phyloP scores from a whole-genome alignment of 1,140 invertebrate species.

The Hirudo medicinalis region DNA sequence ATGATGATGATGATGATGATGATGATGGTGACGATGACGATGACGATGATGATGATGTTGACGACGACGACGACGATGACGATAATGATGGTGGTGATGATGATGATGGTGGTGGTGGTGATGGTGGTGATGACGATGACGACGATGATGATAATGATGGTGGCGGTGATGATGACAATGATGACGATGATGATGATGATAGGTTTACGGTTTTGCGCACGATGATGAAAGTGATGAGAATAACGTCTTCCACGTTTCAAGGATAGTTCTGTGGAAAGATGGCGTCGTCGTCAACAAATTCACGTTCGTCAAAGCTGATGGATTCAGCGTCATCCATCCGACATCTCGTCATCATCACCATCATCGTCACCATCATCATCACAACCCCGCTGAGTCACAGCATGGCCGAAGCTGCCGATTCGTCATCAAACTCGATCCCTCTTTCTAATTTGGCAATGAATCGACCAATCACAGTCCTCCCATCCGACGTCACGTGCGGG shows the following conservation, averaged over 20 bases:
- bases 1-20: too few relatives aligned
- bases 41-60: too few relatives aligned
- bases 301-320: background rate
- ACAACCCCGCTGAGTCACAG: background rate
- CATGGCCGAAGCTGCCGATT: background rate
- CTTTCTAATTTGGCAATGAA: background rate
- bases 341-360: background rate
- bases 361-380: background rate
- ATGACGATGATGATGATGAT: background rate
- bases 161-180: background rate
- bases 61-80: background rate
- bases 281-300: background rate
- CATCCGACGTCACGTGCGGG: background rate
- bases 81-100: background rate
- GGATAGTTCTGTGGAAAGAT: background rate
- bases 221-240: background rate
- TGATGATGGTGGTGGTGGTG: too few relatives aligned
- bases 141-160: too few relatives aligned
- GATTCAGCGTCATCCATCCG: too few relatives aligned
- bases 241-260: background rate
- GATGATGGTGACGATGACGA: too few relatives aligned
- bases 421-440: background rate
- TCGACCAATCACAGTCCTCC: background rate
- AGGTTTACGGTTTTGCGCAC: too few relatives aligned
- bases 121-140: too few relatives aligned